A percentile compares a stretch with the other conserved stretches of the same genome.
phyloP scores from a whole-genome alignment of 2,797 vertebrate species.

The Phoeniculus purpureus region DNA sequence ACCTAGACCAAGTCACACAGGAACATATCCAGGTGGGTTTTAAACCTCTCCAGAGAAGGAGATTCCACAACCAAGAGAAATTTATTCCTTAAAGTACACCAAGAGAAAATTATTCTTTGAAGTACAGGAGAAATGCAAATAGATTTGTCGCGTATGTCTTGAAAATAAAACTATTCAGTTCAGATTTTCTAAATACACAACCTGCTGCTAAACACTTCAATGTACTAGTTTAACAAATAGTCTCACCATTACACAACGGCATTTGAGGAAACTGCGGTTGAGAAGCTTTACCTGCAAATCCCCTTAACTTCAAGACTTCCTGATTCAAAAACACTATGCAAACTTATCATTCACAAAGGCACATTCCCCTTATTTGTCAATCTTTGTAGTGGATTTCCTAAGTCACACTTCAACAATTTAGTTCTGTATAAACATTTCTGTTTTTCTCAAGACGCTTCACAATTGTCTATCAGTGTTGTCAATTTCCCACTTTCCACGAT shows the following conservation, averaged over 20 bases:
- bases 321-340: neutral
- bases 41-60: too few relatives aligned
- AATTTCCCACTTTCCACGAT: conserved; percentile 19
- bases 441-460: conserved; percentile 49
- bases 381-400: conserved; percentile 16
- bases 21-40: too few relatives aligned
- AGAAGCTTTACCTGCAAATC: neutral
- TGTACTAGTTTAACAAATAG: neutral
- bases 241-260: neutral
- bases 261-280: neutral
- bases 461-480: neutral
- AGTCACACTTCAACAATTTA: conserved; percentile 48
- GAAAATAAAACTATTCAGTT: neutral
- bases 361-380: conserved; percentile 18
- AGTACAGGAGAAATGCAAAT: neutral
- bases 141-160: neutral
- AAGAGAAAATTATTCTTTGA: neutral
- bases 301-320: neutral
- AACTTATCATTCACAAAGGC: neutral
- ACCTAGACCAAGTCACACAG: too few relatives aligned
- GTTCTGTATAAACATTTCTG: conserved; percentile 41
- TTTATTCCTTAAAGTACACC: neutral
- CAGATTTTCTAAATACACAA: neutral
- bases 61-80: too few relatives aligned
- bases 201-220: neutral